These are phyloP conservation scores for Iguana delicatissima DNA, from an alignment of 2,797 vertebrate genomes.

Conservation along the genomic window DNA sequence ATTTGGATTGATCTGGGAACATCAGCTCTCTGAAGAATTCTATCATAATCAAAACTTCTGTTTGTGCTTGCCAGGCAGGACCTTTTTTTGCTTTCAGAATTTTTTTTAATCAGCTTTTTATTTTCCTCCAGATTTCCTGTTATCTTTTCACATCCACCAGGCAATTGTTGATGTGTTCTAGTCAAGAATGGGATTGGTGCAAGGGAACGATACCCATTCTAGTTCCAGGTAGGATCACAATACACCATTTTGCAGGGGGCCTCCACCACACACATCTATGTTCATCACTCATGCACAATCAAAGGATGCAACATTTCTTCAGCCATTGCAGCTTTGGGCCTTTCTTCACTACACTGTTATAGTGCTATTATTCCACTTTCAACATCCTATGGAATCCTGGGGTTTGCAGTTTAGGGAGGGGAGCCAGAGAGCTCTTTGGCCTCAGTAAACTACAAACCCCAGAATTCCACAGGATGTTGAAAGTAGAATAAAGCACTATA, in stretches of 20 bases:
- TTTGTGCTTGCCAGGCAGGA: neutral
- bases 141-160: neutral
- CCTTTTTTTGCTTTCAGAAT: neutral
- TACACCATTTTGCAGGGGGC: neutral
- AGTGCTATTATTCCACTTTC: too few species aligned
- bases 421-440: too few species aligned
- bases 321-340: neutral
- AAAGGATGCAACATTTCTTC: neutral
- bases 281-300: neutral
- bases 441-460: too few species aligned
- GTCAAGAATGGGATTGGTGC: neutral
- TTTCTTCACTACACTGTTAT: too few species aligned
- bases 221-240: neutral
- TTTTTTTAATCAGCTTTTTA: neutral
- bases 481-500: too few species aligned
- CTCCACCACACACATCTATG: neutral
- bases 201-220: neutral
- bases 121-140: slow-evolving; percentile 24
- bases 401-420: too few species aligned
- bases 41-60: neutral
- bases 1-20: slow-evolving; percentile 46
- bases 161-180: slow-evolving; percentile 18
- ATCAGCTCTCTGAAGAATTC: neutral
- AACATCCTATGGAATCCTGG: too few species aligned
- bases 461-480: too few species aligned